Percentiles rank a stretch among this genome's conserved stretches.
Conservation (phyloP, 2,113 vertebrate species). For the Nannobrachium achirus region DNA sequence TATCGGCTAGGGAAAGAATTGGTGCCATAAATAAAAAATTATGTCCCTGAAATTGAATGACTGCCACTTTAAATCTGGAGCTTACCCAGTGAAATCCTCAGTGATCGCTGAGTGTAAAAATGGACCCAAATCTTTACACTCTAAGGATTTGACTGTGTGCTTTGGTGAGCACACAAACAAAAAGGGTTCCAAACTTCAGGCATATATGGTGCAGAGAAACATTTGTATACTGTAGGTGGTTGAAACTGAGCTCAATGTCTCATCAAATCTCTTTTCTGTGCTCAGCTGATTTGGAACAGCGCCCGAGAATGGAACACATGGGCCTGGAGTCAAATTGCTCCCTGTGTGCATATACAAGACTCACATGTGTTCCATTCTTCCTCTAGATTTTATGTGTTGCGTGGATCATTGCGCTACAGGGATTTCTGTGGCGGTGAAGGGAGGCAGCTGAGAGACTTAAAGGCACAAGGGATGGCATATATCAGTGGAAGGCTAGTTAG, state of each 20-base stretch:
- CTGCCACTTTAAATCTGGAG: not conserved
- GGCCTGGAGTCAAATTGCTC: constrained; percentile 22
- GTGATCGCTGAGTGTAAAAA: no score
- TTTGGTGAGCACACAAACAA: not conserved
- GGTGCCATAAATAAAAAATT: not conserved
- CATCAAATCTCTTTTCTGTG: constrained; percentile 13
- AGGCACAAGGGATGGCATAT: constrained; percentile 28
- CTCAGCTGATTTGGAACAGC: constrained; percentile 19
- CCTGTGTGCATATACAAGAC: constrained; percentile 27
- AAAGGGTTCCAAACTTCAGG: not conserved
- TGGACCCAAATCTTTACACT: no score
- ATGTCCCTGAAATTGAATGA: not conserved
- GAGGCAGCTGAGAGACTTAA: constrained; percentile 15
- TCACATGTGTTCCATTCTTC: constrained; percentile 19
- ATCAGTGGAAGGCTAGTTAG: constrained; percentile 45
- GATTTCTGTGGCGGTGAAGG: constrained; percentile 14
- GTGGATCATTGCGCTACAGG: not conserved
- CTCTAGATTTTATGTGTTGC: not conserved
- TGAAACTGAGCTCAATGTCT: not conserved
- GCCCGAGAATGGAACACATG: constrained; percentile 15
- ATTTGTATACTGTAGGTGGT: no score
- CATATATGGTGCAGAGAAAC: not conserved
- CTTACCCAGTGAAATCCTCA: not conserved
- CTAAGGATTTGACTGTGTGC: not conserved
- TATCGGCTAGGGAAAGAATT: not conserved